These are phyloP conservation scores for Cremastobaeus sp. DNA, from an alignment of 2,888 invertebrate genomes.

Conservation along the genomic window DNA sequence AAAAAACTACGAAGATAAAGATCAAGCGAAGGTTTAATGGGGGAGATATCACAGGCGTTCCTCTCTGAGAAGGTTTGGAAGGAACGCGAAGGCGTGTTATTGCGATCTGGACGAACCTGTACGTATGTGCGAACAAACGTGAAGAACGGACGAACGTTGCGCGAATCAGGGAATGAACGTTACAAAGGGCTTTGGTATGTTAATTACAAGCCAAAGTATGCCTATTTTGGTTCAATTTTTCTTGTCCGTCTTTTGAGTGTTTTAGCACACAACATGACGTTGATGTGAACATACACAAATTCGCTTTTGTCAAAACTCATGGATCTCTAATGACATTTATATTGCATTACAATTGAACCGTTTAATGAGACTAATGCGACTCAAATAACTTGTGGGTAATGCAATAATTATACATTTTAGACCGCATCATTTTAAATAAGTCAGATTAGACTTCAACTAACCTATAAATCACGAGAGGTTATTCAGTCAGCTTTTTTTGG, in stretches of 20 bases:
- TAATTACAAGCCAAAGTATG: constrained; percentile 76
- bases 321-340: too few relatives aligned
- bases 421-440: too few relatives aligned
- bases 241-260: background rate
- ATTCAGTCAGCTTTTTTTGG: too few relatives aligned
- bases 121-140: constrained; percentile 58
- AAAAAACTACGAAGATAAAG: constrained; percentile 63
- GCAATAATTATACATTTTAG: too few relatives aligned
- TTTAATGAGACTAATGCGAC: too few relatives aligned
- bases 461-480: too few relatives aligned
- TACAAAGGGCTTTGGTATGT: constrained; percentile 76
- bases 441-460: too few relatives aligned
- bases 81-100: constrained; percentile 58
- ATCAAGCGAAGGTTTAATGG: constrained; percentile 59
- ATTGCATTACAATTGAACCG: too few relatives aligned
- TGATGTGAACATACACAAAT: constrained; percentile 9
- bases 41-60: constrained; percentile 60
- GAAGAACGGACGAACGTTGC: constrained; percentile 46
- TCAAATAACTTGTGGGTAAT: too few relatives aligned
- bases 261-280: constrained; percentile 28
- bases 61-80: constrained; percentile 55
- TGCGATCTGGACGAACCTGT: constrained; percentile 53
- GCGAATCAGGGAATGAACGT: constrained; percentile 65
- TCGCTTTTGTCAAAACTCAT: background rate
- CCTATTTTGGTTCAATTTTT: constrained; percentile 58